phyloP scores from a whole-genome alignment of 2,888 invertebrate species.

The Neoitamus cyanurus region DNA sequence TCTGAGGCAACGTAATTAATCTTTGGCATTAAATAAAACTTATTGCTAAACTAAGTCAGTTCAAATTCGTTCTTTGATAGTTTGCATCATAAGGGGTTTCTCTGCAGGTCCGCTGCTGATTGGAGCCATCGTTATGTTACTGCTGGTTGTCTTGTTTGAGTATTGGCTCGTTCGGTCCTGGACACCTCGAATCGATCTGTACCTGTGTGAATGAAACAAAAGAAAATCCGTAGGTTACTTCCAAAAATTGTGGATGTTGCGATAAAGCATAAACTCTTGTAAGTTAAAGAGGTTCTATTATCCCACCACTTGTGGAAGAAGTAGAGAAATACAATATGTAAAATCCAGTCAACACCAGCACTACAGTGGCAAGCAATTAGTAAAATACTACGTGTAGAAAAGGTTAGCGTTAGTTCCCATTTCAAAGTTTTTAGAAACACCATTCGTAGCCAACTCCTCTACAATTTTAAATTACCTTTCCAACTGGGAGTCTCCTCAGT shows the following conservation, averaged over 20 bases:
- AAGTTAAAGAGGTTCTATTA: not conserved
- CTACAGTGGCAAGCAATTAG: constrained; percentile 1
- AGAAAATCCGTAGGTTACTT: not conserved
- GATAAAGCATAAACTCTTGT: not conserved
- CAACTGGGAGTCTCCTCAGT: not conserved
- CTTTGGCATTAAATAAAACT: constrained; percentile 16
- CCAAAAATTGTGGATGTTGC: not conserved
- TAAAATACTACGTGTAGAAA: not conserved
- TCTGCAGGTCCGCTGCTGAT: constrained; percentile 51
- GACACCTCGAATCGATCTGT: constrained; percentile 59
- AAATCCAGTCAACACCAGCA: not conserved
- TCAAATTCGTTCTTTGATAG: constrained; percentile 10
- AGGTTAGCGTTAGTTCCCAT: not conserved
- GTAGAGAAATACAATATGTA: not conserved
- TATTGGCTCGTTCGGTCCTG: constrained; percentile 61
- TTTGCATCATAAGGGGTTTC: not conserved
- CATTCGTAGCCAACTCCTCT: not conserved
- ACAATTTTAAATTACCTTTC: constrained; percentile 8
- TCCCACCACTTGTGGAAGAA: not conserved
- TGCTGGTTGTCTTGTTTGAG: constrained; percentile 63
- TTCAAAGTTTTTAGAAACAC: not conserved
- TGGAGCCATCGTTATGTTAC: constrained; percentile 61
- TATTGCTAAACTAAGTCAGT: not conserved
- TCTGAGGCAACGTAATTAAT: not conserved
- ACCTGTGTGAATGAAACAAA: constrained; percentile 56